Base-by-base conservation (phyloP, 2,888 invertebrate genomes). In the Patella ulyssiponensis region DNA sequence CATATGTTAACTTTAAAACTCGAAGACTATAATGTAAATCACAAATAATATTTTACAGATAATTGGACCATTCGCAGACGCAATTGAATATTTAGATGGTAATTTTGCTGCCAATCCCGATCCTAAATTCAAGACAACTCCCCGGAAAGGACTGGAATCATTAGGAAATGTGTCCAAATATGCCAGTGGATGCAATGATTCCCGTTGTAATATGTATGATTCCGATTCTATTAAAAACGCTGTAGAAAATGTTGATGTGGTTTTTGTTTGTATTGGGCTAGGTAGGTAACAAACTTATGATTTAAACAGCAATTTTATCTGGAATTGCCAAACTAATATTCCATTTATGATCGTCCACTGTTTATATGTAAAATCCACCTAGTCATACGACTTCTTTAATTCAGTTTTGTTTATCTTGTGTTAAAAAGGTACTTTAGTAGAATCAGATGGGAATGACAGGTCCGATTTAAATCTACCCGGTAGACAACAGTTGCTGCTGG, bases 21-120 rank as follows among this genome's bases (percentile, higher is more conserved):
- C 0, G 7, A 44, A 44, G 7, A 9, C 44, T 44, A 44, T 44
- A 44, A 44, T 44, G 44, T 44, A 44, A 44, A 44, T 44, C 33
- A n/a, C 17, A 17, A 7, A 71, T 15, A 14, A 44, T 44, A 20
- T 64, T 33, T 56, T 85, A 3, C 77, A 90, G 90, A 81, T 91
- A n/a, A 79, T 91, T 69, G 91, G 91, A 20, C 91, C 91, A 12
- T 87, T 90, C 86, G 86, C 88, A 15, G 81, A 90, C 76, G 88
- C 90, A 76, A 73, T 84, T 14, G 77, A 76, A 2, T 85, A 87
- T 71, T 80, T 88, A 54, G 88, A 86, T 82, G 91, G 91, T 5
- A 86, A 86, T 79, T 91, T 91, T 76, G 79, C 83, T 20, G 84
- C 91, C 1, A 76, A 81, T 15, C 75, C 86, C 12, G 86, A 87